Evolutionary conservation across 2,888 invertebrate genomes (phyloP).

Genomic region (Dryocosmus kuriphilus): DNA sequence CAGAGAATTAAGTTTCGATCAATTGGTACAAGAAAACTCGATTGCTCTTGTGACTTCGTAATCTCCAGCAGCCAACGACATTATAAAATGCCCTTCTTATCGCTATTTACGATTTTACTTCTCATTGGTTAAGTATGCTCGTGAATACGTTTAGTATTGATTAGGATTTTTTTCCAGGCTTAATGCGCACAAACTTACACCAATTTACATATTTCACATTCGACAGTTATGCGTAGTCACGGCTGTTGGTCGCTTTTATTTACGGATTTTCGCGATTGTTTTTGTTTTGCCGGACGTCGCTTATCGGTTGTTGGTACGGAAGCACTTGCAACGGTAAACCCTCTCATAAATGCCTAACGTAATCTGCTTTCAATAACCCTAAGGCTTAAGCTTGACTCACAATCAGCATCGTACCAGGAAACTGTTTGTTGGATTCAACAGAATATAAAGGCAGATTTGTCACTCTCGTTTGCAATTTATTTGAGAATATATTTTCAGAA

Average conservation of each 20-base stretch:
- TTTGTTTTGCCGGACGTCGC: conserved; percentile 9
- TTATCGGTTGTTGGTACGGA: conserved; percentile 14
- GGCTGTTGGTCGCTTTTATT: conserved; percentile 3
- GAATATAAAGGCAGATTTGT: too few species aligned
- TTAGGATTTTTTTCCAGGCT: not conserved
- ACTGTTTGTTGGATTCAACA: not conserved
- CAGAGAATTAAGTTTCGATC: conserved; percentile 52
- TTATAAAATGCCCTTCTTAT: conserved; percentile 45
- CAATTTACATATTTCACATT: conserved; percentile 3
- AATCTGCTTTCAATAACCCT: conserved; percentile 28
- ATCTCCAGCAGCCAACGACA: conserved; percentile 48
- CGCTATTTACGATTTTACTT: conserved; percentile 50
- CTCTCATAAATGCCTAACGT: conserved; percentile 9
- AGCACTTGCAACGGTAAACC: conserved; percentile 30
- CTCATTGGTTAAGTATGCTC: conserved; percentile 48
- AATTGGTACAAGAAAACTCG: conserved; percentile 48
- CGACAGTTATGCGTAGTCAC: conserved; percentile 30
- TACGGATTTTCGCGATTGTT: conserved; percentile 1
- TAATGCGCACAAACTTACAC: not conserved
- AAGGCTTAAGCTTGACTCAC: not conserved
- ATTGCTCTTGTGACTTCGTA: conserved; percentile 49
- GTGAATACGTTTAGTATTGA: conserved; percentile 44
- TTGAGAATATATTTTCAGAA: too few species aligned
- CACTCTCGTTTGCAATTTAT: too few species aligned
- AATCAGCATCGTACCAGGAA: too few species aligned